Percentiles rank a stretch among this genome's conserved stretches.
Conservation (phyloP, 2,888 invertebrate genomes). For the Xestia c-nigrum region DNA sequence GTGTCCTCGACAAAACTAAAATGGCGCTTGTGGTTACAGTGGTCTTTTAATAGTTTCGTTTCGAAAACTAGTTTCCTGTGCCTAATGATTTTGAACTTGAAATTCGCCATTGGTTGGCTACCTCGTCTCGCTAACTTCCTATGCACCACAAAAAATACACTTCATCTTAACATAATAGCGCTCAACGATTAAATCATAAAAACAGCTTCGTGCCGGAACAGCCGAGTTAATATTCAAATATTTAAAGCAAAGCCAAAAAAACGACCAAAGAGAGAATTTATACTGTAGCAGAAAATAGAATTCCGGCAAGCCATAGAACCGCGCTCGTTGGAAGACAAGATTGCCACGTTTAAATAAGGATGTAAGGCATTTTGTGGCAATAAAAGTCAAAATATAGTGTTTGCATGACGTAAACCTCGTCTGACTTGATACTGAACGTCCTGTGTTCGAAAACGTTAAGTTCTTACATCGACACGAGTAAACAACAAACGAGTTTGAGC, state of each 20-base stretch:
- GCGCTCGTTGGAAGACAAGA: constrained; percentile 1
- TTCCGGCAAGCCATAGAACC: constrained; percentile 4
- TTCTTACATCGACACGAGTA: constrained; percentile 84
- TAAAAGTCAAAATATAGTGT: constrained; percentile 65
- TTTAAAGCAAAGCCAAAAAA: constrained; percentile 19
- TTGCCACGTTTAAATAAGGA: constrained; percentile 45
- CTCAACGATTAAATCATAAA: constrained; percentile 30
- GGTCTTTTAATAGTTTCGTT: constrained; percentile 41
- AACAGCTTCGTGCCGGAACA: constrained; percentile 17
- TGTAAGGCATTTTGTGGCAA: constrained; percentile 41
- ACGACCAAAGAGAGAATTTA: constrained; percentile 35
- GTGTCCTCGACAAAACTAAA: constrained; percentile 62
- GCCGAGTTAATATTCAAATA: constrained; percentile 25
- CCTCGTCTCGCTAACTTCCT: constrained; percentile 75
- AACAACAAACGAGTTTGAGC: constrained; percentile 89
- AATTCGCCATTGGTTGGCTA: constrained; percentile 63
- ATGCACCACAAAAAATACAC: constrained; percentile 68
- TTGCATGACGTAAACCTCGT: constrained; percentile 81
- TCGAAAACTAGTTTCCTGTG: constrained; percentile 68
- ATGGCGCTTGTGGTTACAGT: constrained; percentile 48
- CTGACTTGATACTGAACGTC: constrained; percentile 79
- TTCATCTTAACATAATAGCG: constrained; percentile 55
- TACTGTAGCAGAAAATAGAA: constrained; percentile 18
- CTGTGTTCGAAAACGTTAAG: constrained; percentile 83
- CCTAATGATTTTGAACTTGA: constrained; percentile 76